phyloP scores from a whole-genome alignment of 2,113 vertebrate genomes.

The Rostratula benghalensis region DNA sequence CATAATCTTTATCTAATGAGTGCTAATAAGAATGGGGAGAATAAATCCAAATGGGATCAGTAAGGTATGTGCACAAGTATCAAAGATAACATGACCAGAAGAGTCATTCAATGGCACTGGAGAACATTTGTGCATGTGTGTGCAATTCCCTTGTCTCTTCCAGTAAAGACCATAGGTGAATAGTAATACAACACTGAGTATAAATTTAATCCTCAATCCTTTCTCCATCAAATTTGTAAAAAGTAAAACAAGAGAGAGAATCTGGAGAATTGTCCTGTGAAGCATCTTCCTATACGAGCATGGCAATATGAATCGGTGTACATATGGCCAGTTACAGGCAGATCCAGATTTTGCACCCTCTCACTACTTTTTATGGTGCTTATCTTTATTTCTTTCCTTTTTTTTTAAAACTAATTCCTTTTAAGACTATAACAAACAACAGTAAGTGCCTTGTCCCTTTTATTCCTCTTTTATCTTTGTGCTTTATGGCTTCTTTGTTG shows the following conservation, averaged over 20 bases:
- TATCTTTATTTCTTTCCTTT: background rate
- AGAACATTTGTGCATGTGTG: background rate
- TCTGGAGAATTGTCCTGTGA: background rate
- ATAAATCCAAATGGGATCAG: background rate
- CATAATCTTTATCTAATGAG: background rate
- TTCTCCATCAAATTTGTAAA: background rate
- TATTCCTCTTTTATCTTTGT: constrained; percentile 50
- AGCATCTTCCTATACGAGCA: background rate
- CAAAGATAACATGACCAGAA: background rate
- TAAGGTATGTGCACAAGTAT: background rate
- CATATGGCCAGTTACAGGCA: background rate
- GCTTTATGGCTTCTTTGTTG: constrained; percentile 18
- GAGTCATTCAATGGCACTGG: background rate
- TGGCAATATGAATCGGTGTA: background rate
- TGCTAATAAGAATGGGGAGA: background rate
- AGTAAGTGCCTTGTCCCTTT: constrained; percentile 50
- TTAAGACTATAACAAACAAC: constrained; percentile 40
- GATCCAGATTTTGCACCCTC: background rate
- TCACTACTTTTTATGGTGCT: background rate
- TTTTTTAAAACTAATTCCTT: background rate
- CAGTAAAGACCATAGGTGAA: background rate
- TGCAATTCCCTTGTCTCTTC: background rate
- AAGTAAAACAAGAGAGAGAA: background rate
- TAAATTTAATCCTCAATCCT: background rate
- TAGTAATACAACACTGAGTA: background rate